A percentile compares a stretch with the other conserved stretches of the same genome.
phyloP scores from a whole-genome alignment of 2,113 vertebrate genomes.

The Myodes glareolus region DNA sequence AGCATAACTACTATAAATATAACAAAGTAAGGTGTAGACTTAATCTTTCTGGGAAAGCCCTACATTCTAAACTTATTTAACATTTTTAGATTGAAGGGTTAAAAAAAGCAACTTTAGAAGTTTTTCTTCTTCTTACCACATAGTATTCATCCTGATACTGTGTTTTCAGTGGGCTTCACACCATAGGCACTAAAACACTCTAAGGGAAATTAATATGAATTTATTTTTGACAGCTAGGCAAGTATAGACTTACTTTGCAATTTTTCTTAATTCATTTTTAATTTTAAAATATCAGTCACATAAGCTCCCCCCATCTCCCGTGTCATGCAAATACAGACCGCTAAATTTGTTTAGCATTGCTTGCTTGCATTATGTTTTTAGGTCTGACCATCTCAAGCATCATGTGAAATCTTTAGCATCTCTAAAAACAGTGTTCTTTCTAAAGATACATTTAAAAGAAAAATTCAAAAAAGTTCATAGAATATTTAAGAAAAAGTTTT shows the following conservation, averaged over 20 bases:
- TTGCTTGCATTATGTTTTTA: background rate
- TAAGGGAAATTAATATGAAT: background rate
- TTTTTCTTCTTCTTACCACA: background rate
- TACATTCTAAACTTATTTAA: background rate
- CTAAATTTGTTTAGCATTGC: background rate
- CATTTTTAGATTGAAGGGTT: background rate
- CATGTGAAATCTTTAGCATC: background rate
- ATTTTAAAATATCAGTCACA: background rate
- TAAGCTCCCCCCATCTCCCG: background rate
- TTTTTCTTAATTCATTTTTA: conserved; percentile 11
- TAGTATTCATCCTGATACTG: background rate
- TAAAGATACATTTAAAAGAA: background rate
- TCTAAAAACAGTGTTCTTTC: background rate
- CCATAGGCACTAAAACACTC: background rate
- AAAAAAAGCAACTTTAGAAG: background rate
- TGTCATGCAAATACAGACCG: background rate
- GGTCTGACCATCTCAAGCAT: background rate
- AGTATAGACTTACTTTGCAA: background rate
- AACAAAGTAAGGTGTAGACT: background rate
- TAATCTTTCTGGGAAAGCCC: background rate
- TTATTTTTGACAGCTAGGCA: background rate
- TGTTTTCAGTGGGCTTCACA: background rate
- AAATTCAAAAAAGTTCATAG: background rate
- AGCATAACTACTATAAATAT: background rate
- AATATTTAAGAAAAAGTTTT: background rate